phyloP scores from a whole-genome alignment of 2,888 invertebrate species.

The Drosophila tripunctata region DNA sequence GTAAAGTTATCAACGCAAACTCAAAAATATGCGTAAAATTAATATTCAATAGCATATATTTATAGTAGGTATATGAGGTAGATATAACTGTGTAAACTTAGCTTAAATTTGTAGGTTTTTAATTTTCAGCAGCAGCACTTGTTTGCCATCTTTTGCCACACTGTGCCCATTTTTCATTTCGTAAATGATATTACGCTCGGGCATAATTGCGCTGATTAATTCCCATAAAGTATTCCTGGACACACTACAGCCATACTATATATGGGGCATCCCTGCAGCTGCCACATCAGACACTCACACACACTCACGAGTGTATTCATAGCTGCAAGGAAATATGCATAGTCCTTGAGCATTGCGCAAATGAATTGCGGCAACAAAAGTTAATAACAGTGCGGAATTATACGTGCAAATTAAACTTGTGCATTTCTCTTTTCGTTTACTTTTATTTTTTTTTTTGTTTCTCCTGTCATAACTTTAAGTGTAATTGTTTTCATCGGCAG shows the following conservation, averaged over 20 bases:
- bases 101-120: not conserved
- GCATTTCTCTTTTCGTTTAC: slow-evolving; percentile 23
- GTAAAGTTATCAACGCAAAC: slow-evolving; percentile 6
- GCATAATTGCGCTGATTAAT: slow-evolving; percentile 75
- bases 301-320: slow-evolving; percentile 7
- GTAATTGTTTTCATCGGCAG: slow-evolving; percentile 55
- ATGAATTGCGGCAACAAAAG: slow-evolving; percentile 49
- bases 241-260: slow-evolving; percentile 8
- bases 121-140: not conserved
- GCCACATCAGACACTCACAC: not conserved
- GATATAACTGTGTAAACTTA: no score
- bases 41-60: not conserved
- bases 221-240: slow-evolving; percentile 59
- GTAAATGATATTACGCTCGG: slow-evolving; percentile 63
- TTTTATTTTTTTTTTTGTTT: not conserved
- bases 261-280: slow-evolving; percentile 2
- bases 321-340: slow-evolving; percentile 3
- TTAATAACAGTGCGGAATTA: slow-evolving; percentile 53
- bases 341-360: slow-evolving; percentile 21
- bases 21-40: slow-evolving; percentile 19
- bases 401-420: slow-evolving; percentile 36
- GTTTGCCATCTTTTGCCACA: slow-evolving; percentile 18
- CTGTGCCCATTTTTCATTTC: slow-evolving; percentile 62
- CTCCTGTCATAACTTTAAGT: slow-evolving; percentile 49
- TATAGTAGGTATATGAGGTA: no score